Evolutionary conservation across 2,797 vertebrate species (phyloP).

Genomic region (Pseudopleuronectes americanus): DNA sequence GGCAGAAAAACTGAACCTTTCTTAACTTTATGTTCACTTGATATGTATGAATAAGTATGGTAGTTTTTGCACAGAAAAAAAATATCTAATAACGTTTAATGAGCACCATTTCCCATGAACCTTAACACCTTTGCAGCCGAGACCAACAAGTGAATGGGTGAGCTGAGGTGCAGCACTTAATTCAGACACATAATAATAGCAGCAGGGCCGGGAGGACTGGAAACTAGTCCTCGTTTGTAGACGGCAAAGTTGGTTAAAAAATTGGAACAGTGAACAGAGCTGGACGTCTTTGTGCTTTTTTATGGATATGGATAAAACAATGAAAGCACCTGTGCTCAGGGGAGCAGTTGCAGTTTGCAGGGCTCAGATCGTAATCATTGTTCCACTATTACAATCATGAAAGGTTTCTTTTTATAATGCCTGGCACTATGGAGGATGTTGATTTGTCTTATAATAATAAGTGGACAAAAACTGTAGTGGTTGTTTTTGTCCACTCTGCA

Average conservation of each 20-base stretch:
- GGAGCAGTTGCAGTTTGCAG: neutral
- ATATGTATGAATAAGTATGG: neutral
- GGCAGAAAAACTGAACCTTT: neutral
- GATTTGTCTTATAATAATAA: neutral
- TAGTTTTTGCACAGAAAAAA: too few species aligned
- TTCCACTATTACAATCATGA: too few species aligned
- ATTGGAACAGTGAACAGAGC: too few species aligned
- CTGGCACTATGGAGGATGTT: neutral
- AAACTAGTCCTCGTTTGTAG: neutral
- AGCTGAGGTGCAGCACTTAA: neutral
- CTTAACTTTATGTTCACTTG: neutral
- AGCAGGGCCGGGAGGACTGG: neutral
- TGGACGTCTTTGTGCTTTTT: neutral
- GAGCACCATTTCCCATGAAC: neutral
- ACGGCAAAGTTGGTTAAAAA: neutral
- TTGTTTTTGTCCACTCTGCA: neutral
- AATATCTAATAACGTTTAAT: neutral
- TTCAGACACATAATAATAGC: neutral
- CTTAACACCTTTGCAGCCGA: neutral
- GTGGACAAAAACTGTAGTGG: neutral
- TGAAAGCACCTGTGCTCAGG: neutral
- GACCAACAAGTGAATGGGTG: neutral
- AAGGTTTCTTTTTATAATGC: neutral
- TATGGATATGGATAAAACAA: neutral
- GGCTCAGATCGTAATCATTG: neutral